These are phyloP conservation scores for Theristicus caerulescens DNA, from an alignment of 2,113 vertebrate genomes.

Conservation along the genomic window DNA sequence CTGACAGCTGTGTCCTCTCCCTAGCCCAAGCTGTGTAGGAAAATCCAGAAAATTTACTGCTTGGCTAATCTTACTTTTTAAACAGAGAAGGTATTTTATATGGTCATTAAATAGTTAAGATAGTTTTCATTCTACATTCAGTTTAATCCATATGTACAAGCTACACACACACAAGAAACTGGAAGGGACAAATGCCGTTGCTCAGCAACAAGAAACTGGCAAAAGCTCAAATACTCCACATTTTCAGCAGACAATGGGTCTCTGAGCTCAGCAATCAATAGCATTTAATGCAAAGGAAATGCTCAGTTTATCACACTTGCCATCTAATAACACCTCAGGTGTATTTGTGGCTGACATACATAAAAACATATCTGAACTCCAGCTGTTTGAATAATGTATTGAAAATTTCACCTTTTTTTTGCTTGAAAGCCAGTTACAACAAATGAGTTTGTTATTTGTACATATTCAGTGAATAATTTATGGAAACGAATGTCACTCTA, in stretches of 20 bases:
- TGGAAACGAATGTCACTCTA: conserved; percentile 33
- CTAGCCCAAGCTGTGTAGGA: not conserved
- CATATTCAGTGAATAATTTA: conserved; percentile 54
- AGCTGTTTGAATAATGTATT: conserved; percentile 32
- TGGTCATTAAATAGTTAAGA: conserved; percentile 45
- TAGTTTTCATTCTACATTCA: not conserved
- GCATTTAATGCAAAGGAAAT: conserved; percentile 59
- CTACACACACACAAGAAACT: conserved; percentile 41
- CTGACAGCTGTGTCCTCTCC: not conserved
- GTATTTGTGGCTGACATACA: not conserved
- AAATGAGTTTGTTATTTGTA: conserved; percentile 23
- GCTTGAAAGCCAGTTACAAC: not conserved
- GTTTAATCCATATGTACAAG: conserved; percentile 58
- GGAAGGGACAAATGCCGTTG: conserved; percentile 64
- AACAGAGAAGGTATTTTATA: not conserved
- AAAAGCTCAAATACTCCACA: conserved; percentile 47
- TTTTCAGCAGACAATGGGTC: conserved; percentile 57
- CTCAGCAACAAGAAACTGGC: conserved; percentile 69
- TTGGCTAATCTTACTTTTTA: not conserved
- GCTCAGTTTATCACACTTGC: conserved; percentile 36
- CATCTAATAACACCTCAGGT: conserved; percentile 40
- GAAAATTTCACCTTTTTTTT: conserved; percentile 1
- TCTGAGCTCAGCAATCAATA: conserved; percentile 55
- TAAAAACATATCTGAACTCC: conserved; percentile 25
- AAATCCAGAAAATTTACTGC: not conserved